Evolutionary conservation across 2,888 invertebrate species (phyloP), one percentile per base, ranked within the genome.

Genomic region (Agrochola lychnidis): DNA sequence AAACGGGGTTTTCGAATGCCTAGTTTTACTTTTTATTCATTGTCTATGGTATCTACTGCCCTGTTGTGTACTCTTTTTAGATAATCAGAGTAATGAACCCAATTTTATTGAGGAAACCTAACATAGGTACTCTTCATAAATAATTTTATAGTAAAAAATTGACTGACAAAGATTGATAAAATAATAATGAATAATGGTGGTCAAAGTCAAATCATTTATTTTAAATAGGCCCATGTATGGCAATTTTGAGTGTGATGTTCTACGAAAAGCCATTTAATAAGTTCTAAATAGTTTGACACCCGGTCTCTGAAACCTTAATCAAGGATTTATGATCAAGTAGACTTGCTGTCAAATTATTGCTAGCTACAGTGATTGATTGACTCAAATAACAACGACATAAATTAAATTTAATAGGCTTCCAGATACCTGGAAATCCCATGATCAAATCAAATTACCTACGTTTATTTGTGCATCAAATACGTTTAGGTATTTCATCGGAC

Each of bases 351-450:
- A 62, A 79, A 53, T 40, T 62, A 79, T 40, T 56, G 16, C n/a
- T 25, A 14, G 6, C 4, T 30, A 61, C 22, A 19, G 10, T 77
- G 70, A 79, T 79, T 79, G 61, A 79, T 79, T 19, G 79, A 40
- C 5, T 53, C 4, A 14, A 69, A 70, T 36, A n/a, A 42, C 69
- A 30, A 30, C 5, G 16, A 0, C 22, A 12, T 22, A 40, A 30
- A 48, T 48, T 73, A 16, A 48, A 57, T 36, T 56, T 3, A 48
- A 19, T 72, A 4, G 25, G 0, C 5, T 68, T 14, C 9, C n/a
- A 19, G 48, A 19, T n/a, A 51, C 36, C 1, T 53, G 10, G 4
- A 36, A 56, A 68, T 56, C 10, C 12, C 16, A n/a, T 6, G 53
- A n/a, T 53, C n/a, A 36, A 36, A 68, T 25, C n/a, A 42, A 42